A percentile compares a stretch with the other conserved stretches of the same genome.
phyloP scores from a whole-genome alignment of 2,113 vertebrate species.

The Limnothrissa miodon region DNA sequence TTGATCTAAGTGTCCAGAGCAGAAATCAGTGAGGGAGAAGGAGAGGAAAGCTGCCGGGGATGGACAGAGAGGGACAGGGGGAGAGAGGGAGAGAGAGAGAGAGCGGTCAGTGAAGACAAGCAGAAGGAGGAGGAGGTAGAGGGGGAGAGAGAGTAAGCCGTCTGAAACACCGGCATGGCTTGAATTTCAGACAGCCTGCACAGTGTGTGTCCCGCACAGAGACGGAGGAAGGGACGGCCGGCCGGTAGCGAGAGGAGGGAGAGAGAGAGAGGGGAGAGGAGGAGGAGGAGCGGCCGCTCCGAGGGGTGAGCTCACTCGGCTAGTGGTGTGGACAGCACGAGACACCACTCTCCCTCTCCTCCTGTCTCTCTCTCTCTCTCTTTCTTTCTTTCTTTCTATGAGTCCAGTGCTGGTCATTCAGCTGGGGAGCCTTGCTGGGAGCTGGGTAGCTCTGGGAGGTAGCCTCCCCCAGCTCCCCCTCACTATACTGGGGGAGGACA shows the following conservation, averaged over 20 bases:
- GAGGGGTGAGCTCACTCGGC: slow-evolving; percentile 12
- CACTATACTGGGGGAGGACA: slow-evolving; percentile 18
- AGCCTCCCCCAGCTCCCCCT: neutral
- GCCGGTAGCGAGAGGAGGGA: slow-evolving; percentile 34
- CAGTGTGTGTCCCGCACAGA: slow-evolving; percentile 68
- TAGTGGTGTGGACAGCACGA: neutral
- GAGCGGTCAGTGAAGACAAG: slow-evolving; percentile 32
- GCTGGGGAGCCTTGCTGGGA: neutral
- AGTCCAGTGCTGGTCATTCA: neutral
- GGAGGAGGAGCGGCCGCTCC: slow-evolving; percentile 9
- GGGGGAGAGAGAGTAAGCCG: slow-evolving; percentile 52
- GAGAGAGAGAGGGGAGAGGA: slow-evolving; percentile 26
- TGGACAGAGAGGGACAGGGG: slow-evolving; percentile 5
- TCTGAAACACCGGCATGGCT: slow-evolving; percentile 70
- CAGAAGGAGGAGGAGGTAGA: slow-evolving; percentile 30
- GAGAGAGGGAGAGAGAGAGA: slow-evolving; percentile 8
- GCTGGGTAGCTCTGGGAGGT: neutral
- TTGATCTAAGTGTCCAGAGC: neutral
- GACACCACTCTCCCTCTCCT: slow-evolving; percentile 31
- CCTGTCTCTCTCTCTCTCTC: too few relatives aligned
- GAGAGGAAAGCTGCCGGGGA: too few relatives aligned
- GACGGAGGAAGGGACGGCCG: slow-evolving; percentile 60
- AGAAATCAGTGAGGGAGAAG: neutral
- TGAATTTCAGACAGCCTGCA: slow-evolving; percentile 68
- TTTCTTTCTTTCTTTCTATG: slow-evolving; percentile 32